A percentile compares a stretch with the other conserved stretches of the same genome.
Conservation (phyloP, 2,888 invertebrate species). For the Nemoura dubitans region DNA sequence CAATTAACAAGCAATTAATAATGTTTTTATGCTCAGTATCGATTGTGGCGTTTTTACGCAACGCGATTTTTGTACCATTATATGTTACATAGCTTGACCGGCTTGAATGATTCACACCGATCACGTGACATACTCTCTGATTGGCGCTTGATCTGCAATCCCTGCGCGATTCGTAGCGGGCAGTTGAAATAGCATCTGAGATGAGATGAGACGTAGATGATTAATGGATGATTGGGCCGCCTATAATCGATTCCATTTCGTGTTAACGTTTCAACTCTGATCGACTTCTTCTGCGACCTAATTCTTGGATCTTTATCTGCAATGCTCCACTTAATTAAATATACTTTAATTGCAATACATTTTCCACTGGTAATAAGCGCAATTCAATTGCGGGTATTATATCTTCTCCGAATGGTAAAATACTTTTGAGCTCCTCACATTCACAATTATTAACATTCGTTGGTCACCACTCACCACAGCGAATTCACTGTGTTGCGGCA, state of each 20-base stretch:
- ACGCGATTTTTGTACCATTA: not conserved
- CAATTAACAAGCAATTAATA: not conserved
- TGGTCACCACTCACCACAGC: too few species aligned
- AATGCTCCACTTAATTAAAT: not conserved
- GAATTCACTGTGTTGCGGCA: too few species aligned
- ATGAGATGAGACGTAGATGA: too few species aligned
- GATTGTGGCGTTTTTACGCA: not conserved
- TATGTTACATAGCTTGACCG: not conserved
- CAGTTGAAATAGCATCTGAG: too few species aligned
- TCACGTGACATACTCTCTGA: not conserved
- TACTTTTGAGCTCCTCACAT: too few species aligned
- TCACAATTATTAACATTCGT: too few species aligned
- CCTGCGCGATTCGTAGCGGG: not conserved
- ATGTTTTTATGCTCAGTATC: not conserved
- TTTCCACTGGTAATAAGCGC: not conserved
- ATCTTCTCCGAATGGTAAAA: too few species aligned
- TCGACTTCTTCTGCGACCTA: not conserved
- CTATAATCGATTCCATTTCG: too few species aligned
- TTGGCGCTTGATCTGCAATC: not conserved
- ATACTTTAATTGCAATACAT: not conserved
- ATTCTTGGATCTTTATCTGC: not conserved
- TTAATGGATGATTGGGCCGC: too few species aligned
- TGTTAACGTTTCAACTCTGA: not conserved
- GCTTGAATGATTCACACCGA: not conserved
- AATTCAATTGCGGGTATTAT: too few species aligned